Evolutionary conservation across 2,797 vertebrate species (phyloP).

Genomic region (Syndactyla subalaris): DNA sequence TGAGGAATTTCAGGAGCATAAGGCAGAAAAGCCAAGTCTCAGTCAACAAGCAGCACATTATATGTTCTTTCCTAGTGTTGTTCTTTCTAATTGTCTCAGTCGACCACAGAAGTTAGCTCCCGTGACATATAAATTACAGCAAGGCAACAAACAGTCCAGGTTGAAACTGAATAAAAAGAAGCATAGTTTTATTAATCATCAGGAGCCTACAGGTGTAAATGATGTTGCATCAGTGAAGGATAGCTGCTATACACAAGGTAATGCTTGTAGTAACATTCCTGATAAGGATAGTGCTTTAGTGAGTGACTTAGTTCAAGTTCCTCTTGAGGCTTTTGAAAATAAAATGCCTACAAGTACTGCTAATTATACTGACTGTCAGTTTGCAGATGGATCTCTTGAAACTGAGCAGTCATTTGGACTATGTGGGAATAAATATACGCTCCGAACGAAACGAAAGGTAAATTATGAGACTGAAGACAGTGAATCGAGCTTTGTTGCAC

Average conservation of each 20-base stretch:
- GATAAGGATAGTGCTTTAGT: slow-evolving; percentile 72
- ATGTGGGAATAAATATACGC: slow-evolving; percentile 94
- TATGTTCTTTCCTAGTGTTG: slow-evolving; percentile 98
- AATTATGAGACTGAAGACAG: slow-evolving; percentile 87
- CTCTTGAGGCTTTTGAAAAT: slow-evolving; percentile 79
- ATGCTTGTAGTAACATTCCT: slow-evolving; percentile 72
- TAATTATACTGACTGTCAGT: slow-evolving; percentile 72
- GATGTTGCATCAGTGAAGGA: slow-evolving; percentile 73
- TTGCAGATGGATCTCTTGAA: slow-evolving; percentile 77
- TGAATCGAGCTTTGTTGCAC: slow-evolving; percentile 79
- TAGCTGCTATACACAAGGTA: slow-evolving; percentile 73
- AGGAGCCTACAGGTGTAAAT: slow-evolving; percentile 55
- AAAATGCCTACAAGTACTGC: slow-evolving; percentile 76
- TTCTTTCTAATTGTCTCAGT: slow-evolving; percentile 96
- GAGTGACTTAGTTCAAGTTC: slow-evolving; percentile 75
- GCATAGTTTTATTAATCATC: slow-evolving; percentile 73
- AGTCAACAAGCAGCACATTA: slow-evolving; percentile 97
- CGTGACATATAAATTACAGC: slow-evolving; percentile 82
- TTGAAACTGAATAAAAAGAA: slow-evolving; percentile 89
- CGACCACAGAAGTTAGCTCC: slow-evolving; percentile 85
- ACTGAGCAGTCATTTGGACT: slow-evolving; percentile 84
- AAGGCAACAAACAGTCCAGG: slow-evolving; percentile 84
- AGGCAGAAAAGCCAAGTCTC: slow-evolving; percentile 89
- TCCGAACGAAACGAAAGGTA: slow-evolving; percentile 93
- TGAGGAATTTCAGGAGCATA: slow-evolving; percentile 97